Conservation (phyloP, 2,113 vertebrate species). For the Cynocephalus volans region DNA sequence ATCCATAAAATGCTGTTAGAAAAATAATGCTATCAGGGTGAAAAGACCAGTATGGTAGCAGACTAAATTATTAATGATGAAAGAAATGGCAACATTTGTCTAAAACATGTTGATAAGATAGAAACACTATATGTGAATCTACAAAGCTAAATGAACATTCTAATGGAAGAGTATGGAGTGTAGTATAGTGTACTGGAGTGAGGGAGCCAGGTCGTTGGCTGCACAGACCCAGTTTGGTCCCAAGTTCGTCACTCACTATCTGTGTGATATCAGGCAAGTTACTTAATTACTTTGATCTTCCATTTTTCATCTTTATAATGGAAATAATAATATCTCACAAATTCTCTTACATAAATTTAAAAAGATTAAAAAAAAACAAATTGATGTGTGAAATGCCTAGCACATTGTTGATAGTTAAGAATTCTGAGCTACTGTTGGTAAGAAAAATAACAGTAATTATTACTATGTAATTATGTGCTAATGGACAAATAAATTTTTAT, state of each 20-base stretch:
- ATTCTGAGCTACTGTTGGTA: background rate
- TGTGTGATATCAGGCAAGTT: background rate
- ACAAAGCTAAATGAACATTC: background rate
- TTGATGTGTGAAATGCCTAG: background rate
- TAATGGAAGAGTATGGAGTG: background rate
- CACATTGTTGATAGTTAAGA: background rate
- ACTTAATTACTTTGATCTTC: background rate
- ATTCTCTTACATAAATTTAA: conserved; percentile 10
- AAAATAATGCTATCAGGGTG: background rate
- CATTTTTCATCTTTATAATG: background rate
- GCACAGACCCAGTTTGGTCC: background rate
- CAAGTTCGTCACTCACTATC: background rate
- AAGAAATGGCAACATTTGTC: conserved; percentile 2
- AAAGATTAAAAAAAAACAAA: background rate
- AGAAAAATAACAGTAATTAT: background rate
- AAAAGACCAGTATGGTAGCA: background rate
- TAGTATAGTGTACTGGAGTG: background rate
- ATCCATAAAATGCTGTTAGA: conserved; percentile 41
- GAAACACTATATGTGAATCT: background rate
- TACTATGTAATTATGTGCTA: background rate
- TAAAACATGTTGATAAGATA: background rate
- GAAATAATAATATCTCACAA: background rate
- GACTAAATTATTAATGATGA: conserved; percentile 9
- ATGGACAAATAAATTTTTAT: background rate
- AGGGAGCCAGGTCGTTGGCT: background rate